Conservation (phyloP, 2,888 invertebrate species). For the Lochmaea crataegi region DNA sequence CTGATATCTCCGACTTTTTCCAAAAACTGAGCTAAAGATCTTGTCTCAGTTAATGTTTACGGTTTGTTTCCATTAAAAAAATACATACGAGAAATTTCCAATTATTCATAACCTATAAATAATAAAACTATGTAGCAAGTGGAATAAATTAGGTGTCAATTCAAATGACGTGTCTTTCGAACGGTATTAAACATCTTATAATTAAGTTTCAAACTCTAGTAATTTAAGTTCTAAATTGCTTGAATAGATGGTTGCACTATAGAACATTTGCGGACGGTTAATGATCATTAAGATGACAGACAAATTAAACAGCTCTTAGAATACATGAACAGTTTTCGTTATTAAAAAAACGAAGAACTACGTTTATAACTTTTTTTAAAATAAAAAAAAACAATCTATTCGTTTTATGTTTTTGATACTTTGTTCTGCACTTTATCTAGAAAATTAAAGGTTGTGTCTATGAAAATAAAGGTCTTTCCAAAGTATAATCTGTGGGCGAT, state of each 20-base stretch:
- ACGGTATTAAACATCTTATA: neutral
- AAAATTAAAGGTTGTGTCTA: no score
- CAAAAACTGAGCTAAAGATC: no score
- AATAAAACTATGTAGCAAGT: neutral
- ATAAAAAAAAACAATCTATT: no score
- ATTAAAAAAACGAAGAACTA: neutral
- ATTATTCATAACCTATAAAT: neutral
- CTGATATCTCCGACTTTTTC: no score
- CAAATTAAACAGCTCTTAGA: neutral
- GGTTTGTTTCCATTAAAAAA: neutral
- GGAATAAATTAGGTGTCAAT: neutral
- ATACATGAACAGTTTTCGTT: neutral
- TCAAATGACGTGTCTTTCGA: neutral
- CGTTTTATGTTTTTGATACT: no score
- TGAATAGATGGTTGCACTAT: neutral
- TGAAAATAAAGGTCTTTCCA: no score
- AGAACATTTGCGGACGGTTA: neutral
- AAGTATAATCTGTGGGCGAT: no score
- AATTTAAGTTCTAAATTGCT: neutral
- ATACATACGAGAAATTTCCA: neutral
- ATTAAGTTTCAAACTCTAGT: neutral
- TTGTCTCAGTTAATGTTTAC: neutral
- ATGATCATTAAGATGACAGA: conserved; percentile 6
- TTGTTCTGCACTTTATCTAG: no score
- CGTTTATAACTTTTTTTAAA: no score